A percentile compares a stretch with the other conserved stretches of the same genome.
Evolutionary conservation across 2,888 invertebrate genomes (phyloP).

Genomic region (Drosophila macrospina): DNA sequence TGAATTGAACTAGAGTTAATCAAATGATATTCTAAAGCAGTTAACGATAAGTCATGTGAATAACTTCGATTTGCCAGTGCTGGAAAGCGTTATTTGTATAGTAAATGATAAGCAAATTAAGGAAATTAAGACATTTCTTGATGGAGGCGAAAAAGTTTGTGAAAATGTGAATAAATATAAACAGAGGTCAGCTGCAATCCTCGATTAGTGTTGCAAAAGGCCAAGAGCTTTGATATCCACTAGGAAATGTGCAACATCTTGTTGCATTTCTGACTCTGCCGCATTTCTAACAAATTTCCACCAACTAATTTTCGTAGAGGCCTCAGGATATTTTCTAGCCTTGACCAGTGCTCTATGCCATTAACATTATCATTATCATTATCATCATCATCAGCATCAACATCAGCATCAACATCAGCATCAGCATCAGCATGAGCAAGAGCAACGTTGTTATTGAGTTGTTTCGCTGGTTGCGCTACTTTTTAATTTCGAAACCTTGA

Average conservation of each 20-base stretch:
- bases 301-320: conserved; percentile 31
- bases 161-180: no score
- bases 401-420: conserved; percentile 8
- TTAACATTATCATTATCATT: conserved; percentile 50
- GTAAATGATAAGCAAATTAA: no score
- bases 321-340: conserved; percentile 58
- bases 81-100: no score
- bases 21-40: no score
- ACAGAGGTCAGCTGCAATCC: no score
- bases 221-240: not conserved
- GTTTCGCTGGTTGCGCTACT: conserved; percentile 65
- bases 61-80: no score
- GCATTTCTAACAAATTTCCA: conserved; percentile 18
- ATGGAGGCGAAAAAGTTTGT: no score
- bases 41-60: no score
- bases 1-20: no score
- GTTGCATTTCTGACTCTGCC: no score
- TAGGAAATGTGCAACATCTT: not conserved
- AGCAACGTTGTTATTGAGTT: conserved; percentile 29
- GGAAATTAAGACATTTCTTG: no score
- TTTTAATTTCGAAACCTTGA: conserved; percentile 77
- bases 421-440: conserved; percentile 22
- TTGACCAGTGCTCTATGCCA: conserved; percentile 48
- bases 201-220: no score
- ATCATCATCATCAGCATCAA: conserved; percentile 15